These are phyloP conservation scores for Setophaga petechia DNA, from an alignment of 2,113 vertebrate genomes.

Conservation along the genomic window DNA sequence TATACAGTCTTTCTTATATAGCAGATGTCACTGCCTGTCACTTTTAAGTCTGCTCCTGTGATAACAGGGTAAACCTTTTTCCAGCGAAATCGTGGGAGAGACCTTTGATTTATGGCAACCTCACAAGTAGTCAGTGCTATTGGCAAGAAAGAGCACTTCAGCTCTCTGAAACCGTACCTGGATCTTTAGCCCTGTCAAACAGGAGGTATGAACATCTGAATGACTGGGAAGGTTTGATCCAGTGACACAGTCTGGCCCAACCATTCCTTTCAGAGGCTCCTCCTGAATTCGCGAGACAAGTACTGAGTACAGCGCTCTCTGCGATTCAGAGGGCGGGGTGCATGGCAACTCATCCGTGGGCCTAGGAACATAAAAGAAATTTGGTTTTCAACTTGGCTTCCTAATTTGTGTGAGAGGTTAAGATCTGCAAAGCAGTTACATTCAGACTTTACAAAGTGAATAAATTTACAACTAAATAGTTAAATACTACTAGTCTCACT, in stretches of 20 bases:
- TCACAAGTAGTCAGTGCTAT: not conserved
- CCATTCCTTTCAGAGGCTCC: conserved; percentile 77
- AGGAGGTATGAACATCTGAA: conserved; percentile 89
- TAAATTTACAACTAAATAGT: not conserved
- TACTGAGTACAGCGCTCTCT: conserved; percentile 74
- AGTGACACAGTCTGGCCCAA: conserved; percentile 88
- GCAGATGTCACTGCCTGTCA: not conserved
- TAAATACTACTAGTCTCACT: not conserved
- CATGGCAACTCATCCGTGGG: conserved; percentile 49
- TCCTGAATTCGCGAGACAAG: conserved; percentile 79
- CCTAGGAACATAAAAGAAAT: conserved; percentile 44
- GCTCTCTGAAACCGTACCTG: conserved; percentile 77
- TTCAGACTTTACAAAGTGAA: not conserved
- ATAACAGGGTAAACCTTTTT: not conserved
- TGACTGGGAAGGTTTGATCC: conserved; percentile 97
- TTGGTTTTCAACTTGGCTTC: not conserved
- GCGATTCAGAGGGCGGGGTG: conserved; percentile 81
- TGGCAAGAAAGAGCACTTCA: not conserved
- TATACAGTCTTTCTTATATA: not conserved
- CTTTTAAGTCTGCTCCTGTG: not conserved
- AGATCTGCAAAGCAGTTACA: not conserved
- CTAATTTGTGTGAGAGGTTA: not conserved
- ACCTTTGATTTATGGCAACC: not conserved
- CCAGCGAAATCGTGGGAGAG: not conserved
- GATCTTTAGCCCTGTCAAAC: conserved; percentile 91